These are phyloP conservation scores for Pocota personata DNA, from an alignment of 2,888 invertebrate genomes.

Conservation along the genomic window DNA sequence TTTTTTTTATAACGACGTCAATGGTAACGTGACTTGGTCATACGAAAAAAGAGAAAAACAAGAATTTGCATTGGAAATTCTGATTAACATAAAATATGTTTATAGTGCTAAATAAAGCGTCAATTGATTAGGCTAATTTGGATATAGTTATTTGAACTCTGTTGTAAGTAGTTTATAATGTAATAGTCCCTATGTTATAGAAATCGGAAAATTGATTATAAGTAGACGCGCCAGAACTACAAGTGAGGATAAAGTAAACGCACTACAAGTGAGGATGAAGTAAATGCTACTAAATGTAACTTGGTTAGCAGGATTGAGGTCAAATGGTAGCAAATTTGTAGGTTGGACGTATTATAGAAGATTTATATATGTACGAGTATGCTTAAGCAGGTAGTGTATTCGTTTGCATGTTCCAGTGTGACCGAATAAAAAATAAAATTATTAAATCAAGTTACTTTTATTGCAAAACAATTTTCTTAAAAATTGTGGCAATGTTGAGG, in stretches of 20 bases:
- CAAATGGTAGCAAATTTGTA: not conserved
- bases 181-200: too few relatives aligned
- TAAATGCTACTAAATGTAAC: too few relatives aligned
- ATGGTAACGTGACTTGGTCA: not conserved
- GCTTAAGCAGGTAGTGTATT: not conserved
- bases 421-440: too few relatives aligned
- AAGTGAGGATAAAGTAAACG: too few relatives aligned
- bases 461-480: too few relatives aligned
- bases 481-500: too few relatives aligned
- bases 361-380: too few relatives aligned
- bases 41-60: too few relatives aligned
- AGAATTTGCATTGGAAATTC: constrained; percentile 8
- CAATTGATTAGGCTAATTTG: not conserved
- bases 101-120: not conserved
- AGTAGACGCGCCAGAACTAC: not conserved
- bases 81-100: not conserved
- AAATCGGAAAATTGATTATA: not conserved
- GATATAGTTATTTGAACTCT: not conserved
- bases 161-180: not conserved
- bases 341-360: not conserved
- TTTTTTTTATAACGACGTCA: not conserved
- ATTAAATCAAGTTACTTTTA: too few relatives aligned
- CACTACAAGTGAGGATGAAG: too few relatives aligned
- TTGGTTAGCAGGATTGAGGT: not conserved
- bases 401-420: not conserved